Evolutionary conservation across 2,888 invertebrate species (phyloP).

Genomic region (Xylocampa areola): DNA sequence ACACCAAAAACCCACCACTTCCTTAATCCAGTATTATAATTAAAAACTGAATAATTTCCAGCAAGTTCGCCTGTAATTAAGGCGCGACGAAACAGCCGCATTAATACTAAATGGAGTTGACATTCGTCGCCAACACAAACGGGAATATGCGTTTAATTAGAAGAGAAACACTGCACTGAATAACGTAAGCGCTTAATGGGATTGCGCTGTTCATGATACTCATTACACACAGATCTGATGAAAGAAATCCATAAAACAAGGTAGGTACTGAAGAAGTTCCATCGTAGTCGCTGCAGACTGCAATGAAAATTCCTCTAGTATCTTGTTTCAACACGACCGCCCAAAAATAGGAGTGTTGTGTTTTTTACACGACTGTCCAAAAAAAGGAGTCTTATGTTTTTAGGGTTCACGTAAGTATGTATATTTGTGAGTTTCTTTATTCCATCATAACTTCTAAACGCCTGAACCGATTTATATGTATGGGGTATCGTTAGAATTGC

Average conservation of each 20-base stretch:
- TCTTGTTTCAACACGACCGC: no score
- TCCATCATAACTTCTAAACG: no score
- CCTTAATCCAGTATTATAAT: slow-evolving; percentile 64
- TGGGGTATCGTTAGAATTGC: no score
- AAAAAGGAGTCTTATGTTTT: no score
- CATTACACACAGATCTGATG: slow-evolving; percentile 9
- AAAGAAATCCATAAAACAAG: slow-evolving; percentile 18
- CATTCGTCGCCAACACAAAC: slow-evolving; percentile 49
- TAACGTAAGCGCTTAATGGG: slow-evolving; percentile 36
- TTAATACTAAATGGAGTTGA: slow-evolving; percentile 64
- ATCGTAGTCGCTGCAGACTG: no score
- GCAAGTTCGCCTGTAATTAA: slow-evolving; percentile 64
- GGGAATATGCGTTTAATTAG: slow-evolving; percentile 56
- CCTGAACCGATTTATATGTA: no score
- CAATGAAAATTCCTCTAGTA: no score
- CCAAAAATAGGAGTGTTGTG: no score
- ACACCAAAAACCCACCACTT: slow-evolving; percentile 40
- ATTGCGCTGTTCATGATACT: slow-evolving; percentile 32
- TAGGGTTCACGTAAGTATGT: no score
- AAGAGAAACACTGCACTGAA: slow-evolving; percentile 49
- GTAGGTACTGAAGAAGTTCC: no score
- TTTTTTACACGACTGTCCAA: no score
- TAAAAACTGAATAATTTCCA: slow-evolving; percentile 68
- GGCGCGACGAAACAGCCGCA: slow-evolving; percentile 56
- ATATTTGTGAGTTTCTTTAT: no score